Percentiles rank a stretch among this genome's conserved stretches.
phyloP scores from a whole-genome alignment of 2,888 invertebrate genomes.

The Brenthis ino region DNA sequence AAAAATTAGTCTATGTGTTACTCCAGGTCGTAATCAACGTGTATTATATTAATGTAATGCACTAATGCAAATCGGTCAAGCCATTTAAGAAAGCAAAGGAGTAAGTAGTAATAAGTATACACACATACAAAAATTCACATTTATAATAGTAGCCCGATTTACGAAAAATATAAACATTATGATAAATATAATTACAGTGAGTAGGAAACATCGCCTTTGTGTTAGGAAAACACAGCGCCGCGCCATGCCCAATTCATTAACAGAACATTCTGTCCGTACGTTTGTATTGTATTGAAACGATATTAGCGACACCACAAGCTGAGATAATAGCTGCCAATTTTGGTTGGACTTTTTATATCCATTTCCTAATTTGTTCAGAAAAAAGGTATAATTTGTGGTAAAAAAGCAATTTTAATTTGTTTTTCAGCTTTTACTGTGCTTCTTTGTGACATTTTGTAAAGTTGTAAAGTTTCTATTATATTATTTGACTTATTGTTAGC shows the following conservation, averaged over 20 bases:
- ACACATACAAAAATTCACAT: background rate
- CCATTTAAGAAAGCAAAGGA: too few relatives aligned
- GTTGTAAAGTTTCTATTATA: too few relatives aligned
- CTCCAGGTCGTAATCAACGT: too few relatives aligned
- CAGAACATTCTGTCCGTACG: slow-evolving; percentile 27
- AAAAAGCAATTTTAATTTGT: background rate
- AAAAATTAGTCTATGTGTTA: too few relatives aligned
- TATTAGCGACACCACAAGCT: slow-evolving; percentile 18
- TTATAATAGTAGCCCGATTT: background rate
- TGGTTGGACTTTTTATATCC: slow-evolving; percentile 11
- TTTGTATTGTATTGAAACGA: slow-evolving; percentile 2
- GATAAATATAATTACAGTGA: background rate
- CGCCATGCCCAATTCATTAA: slow-evolving; percentile 28
- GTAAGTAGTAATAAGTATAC: too few relatives aligned
- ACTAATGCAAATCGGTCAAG: too few relatives aligned
- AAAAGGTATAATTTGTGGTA: background rate
- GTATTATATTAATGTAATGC: too few relatives aligned
- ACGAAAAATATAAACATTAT: background rate
- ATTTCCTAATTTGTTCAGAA: slow-evolving; percentile 12
- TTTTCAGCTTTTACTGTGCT: background rate
- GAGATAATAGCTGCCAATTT: slow-evolving; percentile 21
- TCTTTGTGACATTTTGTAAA: background rate
- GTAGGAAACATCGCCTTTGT: slow-evolving; percentile 2
- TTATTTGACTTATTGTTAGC: too few relatives aligned
- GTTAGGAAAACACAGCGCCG: slow-evolving; percentile 17